Evolutionary conservation across 2,113 vertebrate genomes (phyloP), one percentile per base, ranked within the genome.

Genomic region (Pristiophorus japonicus): DNA sequence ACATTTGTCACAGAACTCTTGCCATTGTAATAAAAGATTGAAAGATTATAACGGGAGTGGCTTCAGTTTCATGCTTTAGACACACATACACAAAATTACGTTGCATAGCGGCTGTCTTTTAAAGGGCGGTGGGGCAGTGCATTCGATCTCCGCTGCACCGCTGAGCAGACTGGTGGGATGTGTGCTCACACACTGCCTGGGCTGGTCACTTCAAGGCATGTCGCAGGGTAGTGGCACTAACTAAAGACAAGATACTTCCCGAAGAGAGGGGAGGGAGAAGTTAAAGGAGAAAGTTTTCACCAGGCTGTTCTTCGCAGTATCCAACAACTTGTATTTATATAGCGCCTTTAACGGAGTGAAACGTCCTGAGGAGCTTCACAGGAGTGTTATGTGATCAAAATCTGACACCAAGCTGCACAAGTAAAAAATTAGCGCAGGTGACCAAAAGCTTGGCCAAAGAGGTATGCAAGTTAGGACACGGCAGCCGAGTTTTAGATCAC

Each of bases 1-100:
- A 95, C 95, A 96, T 96, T 96, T 96, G 96, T 94, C 93, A 94
- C 63, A 70, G 66, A 67, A 94, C 3, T 67, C 92, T 67, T 94
- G 93, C 62, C 66, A 94, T 94, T 94, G 93, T 94, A 94, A 94
- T 94, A 94, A 94, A 94, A 94, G 93, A 94, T 45, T 70, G 93
- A 94, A 94, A 94, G 42, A 94, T 94, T 67, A 45, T 92, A 94
- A 94, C 42, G 20, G 42, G 42, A 66, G 47, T 70, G 62, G 24
- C 65, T 94, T 24, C 42, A 67, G 38, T 70, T 70, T 94, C 66
- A 51, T 70, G 93, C 5, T 94, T 94, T 70, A 45, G 42, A 47
- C 93, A 94, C 14, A 94, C 59, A n/a, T n/a, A 22, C 42, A 88
- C 85, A 85, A 85, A 85, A 22, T 11, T 11, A 93, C 91, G 30